phyloP scores from a whole-genome alignment of 35 echinoderm and acorn worm genomes.

The Ptychodera flava region DNA sequence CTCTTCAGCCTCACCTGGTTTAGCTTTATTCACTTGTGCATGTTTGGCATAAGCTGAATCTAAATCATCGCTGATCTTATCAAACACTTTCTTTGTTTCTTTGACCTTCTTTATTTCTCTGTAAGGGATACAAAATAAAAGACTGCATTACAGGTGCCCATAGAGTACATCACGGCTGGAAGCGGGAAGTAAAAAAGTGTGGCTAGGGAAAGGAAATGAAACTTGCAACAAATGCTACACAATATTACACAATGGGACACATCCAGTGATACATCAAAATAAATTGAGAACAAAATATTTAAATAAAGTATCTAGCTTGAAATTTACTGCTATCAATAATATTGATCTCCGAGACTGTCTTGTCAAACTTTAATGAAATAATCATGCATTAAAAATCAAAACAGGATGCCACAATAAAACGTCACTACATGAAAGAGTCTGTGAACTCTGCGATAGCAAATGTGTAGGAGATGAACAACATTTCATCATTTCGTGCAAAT shows the following conservation, averaged over 20 bases:
- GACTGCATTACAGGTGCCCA: not conserved
- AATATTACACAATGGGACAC: not conserved
- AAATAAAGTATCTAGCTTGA: not conserved
- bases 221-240: not conserved
- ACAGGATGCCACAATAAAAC: too few species aligned
- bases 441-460: too few species aligned
- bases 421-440: too few species aligned
- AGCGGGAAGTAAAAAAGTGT: not conserved
- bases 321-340: too few species aligned
- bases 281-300: too few species aligned
- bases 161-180: not conserved
- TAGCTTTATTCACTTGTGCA: slow-evolving; percentile 56
- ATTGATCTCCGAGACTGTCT: too few species aligned
- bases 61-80: slow-evolving; percentile 82
- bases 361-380: too few species aligned
- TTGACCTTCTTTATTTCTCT: slow-evolving; percentile 97
- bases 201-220: not conserved
- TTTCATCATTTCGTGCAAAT: too few species aligned
- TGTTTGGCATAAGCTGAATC: slow-evolving; percentile 77
- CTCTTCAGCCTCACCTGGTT: slow-evolving; percentile 74
- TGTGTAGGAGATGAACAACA: too few species aligned
- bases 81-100: slow-evolving; percentile 82
- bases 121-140: slow-evolving; percentile 10
- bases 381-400: too few species aligned
- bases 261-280: not conserved